These are phyloP conservation scores for Sterna hirundo DNA, from an alignment of 2,113 vertebrate species.

Conservation along the genomic window DNA sequence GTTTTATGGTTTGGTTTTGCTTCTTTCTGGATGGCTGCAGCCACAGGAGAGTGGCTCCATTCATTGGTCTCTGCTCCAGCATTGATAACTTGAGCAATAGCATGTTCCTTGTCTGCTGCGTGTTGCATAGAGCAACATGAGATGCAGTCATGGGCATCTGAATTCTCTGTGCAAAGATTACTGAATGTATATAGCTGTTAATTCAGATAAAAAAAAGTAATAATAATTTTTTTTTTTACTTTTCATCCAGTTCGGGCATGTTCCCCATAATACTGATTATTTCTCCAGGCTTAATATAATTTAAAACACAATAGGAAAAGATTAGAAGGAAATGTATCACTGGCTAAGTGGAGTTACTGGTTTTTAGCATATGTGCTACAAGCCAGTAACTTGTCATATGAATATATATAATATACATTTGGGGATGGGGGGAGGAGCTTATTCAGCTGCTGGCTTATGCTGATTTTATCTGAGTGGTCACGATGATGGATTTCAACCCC, in stretches of 20 bases:
- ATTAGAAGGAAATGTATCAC: neutral
- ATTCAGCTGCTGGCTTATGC: neutral
- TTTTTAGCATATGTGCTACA: neutral
- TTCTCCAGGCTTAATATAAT: neutral
- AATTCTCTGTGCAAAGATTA: neutral
- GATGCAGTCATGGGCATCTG: neutral
- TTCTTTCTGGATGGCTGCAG: neutral
- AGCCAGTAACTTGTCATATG: neutral
- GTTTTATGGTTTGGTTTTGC: neutral
- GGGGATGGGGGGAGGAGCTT: neutral
- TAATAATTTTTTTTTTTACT: neutral
- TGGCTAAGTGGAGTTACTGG: neutral
- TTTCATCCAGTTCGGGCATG: neutral
- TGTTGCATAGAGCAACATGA: neutral
- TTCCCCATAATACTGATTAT: neutral
- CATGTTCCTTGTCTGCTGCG: neutral
- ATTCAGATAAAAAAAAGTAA: neutral
- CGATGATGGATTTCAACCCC: neutral
- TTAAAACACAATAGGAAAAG: neutral
- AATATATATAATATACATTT: neutral
- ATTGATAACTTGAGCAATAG: neutral
- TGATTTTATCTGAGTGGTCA: neutral
- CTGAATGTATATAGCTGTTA: neutral
- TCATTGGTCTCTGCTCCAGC: neutral
- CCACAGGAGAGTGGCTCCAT: neutral